A percentile compares a stretch with the other conserved stretches of the same genome.
phyloP scores from a whole-genome alignment of 2,797 vertebrate species.

The Brachyrhaphis roseni region DNA sequence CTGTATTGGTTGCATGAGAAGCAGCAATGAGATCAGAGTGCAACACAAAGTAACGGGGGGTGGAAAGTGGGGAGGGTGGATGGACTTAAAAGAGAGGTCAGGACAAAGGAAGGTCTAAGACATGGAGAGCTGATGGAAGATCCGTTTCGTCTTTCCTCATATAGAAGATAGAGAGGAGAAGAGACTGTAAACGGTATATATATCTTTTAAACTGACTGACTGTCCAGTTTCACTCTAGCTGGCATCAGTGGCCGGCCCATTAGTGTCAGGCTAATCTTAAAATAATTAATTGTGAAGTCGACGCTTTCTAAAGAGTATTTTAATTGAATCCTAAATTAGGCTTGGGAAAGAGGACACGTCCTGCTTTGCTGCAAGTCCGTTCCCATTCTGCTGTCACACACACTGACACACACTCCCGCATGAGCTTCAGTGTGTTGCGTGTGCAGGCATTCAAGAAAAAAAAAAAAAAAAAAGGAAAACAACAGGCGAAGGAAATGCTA shows the following conservation, averaged over 20 bases:
- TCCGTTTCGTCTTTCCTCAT: slow-evolving; percentile 57
- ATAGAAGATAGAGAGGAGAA: slow-evolving; percentile 44
- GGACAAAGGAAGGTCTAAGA: slow-evolving; percentile 46
- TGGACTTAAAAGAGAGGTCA: slow-evolving; percentile 26
- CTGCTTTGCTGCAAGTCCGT: slow-evolving; percentile 80
- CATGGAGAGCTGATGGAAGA: slow-evolving; percentile 53
- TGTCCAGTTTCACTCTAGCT: slow-evolving; percentile 56
- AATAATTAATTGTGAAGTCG: slow-evolving; percentile 86
- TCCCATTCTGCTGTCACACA: slow-evolving; percentile 69
- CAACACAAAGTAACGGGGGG: slow-evolving; percentile 37
- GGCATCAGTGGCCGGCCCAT: slow-evolving; percentile 81
- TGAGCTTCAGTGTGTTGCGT: slow-evolving; percentile 44
- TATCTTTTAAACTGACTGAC: slow-evolving; percentile 5
- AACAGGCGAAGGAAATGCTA: slow-evolving; percentile 80
- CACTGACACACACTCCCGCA: slow-evolving; percentile 38
- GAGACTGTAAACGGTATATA: slow-evolving; percentile 12
- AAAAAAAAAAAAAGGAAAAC: slow-evolving; percentile 57
- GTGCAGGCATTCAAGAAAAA: slow-evolving; percentile 40
- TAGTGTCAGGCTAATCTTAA: slow-evolving; percentile 87
- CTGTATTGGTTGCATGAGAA: slow-evolving; percentile 67
- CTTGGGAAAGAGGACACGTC: slow-evolving; percentile 84
- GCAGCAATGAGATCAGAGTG: slow-evolving; percentile 59
- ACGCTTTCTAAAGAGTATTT: slow-evolving; percentile 85
- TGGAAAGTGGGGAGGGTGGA: slow-evolving; percentile 48
- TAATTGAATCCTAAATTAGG: slow-evolving; percentile 88